Evolutionary conservation across 1,140 invertebrate species (phyloP), one percentile per base, ranked within the genome.

Genomic region (Lethocerus indicus): DNA sequence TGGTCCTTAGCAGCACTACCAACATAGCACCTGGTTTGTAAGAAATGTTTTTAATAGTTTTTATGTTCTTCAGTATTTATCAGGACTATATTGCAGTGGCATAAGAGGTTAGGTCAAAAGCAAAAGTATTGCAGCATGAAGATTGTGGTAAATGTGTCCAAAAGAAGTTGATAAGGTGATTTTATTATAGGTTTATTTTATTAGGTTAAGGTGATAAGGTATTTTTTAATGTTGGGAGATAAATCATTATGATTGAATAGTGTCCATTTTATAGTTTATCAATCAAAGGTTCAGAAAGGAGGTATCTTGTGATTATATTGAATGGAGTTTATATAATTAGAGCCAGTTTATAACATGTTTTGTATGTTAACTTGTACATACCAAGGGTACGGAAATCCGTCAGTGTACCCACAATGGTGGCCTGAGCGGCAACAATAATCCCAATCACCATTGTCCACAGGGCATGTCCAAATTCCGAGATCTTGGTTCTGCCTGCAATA

Each of bases 351-450:
- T n/a, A n/a, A n/a, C n/a, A 40, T 40, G 9, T 7, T n/a, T 9
- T 40, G 13, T 6, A 40, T 40, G 9, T 9, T 9, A 29, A 16
- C 13, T 32, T 14, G 14, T 29, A 12, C 60, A 64, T 64, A 82
- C 81, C 82, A 86, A 45, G 79, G 79, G 62, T 84, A 83, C 50
- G 71, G 67, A 57, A 76, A 82, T 47, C 82, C 83, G 59, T 78
- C 72, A 24, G 81, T 83, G 59, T 78, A 83, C n/a, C 83, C 83
- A 60, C 83, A 87, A 18, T 76, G 74, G 61, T 85, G 81, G 43
- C 73, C 73, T n/a, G 81, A 78, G 44, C 78, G 71, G 58, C 83
- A 87, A 56, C 83, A 87, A 57, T 85, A 87, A 60, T 86, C 82
- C 83, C 82, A 86, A 28, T 74, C 67, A 54, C 76, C 76, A 14